Evolutionary conservation across 2,113 vertebrate genomes (phyloP).

Genomic region (Petaurus breviceps): DNA sequence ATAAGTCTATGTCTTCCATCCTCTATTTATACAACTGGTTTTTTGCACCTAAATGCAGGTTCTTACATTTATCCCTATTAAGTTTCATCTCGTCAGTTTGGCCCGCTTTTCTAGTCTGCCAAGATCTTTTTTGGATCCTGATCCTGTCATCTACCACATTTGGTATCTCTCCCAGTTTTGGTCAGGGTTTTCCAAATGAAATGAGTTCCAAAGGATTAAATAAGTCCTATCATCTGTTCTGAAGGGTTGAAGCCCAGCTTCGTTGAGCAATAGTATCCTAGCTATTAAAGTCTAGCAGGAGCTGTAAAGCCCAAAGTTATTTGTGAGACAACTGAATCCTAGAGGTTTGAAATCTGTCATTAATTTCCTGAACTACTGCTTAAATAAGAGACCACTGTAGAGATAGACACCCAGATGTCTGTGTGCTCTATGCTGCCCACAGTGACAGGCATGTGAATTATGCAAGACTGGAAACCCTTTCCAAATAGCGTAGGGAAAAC

Average conservation of each 20-base stretch:
- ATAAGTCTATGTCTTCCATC: neutral
- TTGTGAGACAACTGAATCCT: neutral
- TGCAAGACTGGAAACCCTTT: conserved; percentile 58
- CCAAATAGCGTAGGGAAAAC: conserved; percentile 14
- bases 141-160: neutral
- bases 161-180: neutral
- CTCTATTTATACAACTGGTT: neutral
- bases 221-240: neutral
- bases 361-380: neutral
- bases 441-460: conserved; percentile 46
- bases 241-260: neutral
- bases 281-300: neutral
- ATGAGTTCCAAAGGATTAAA: neutral
- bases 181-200: neutral
- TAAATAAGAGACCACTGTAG: conserved; percentile 16
- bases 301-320: neutral
- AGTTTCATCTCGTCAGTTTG: neutral
- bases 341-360: neutral
- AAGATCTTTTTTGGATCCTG: neutral
- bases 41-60: neutral
- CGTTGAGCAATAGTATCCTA: neutral
- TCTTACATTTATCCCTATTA: neutral
- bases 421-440: neutral
- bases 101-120: neutral
- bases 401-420: neutral